phyloP scores from a whole-genome alignment of 2,888 invertebrate species.

The Brachypalpus laphriformis region DNA sequence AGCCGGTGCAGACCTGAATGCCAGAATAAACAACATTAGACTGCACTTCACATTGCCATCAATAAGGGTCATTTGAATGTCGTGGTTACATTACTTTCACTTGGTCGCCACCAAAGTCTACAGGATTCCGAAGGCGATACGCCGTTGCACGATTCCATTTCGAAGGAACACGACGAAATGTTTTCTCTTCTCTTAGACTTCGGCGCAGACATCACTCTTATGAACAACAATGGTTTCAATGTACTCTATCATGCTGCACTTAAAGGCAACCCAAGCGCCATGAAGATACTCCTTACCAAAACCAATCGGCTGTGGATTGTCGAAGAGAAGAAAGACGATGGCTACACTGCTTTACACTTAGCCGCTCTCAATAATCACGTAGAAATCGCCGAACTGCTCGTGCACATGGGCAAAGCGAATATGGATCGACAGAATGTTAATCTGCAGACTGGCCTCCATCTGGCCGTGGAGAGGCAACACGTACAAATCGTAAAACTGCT shows the following conservation, averaged over 20 bases:
- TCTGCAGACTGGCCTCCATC: conserved; percentile 94
- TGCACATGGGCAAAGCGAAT: conserved; percentile 94
- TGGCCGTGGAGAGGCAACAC: conserved; percentile 98
- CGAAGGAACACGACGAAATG: conserved; percentile 99
- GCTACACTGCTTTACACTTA: conserved; percentile 97
- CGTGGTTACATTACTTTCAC: conserved; percentile 93
- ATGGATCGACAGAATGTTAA: conserved; percentile 98
- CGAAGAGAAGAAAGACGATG: conserved; percentile 99
- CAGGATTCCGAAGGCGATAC: conserved; percentile 96
- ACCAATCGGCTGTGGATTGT: conserved; percentile 98
- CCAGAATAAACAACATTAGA: conserved; percentile 97
- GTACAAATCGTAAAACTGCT: conserved; percentile 97
- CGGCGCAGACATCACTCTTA: conserved; percentile 96
- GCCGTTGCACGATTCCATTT: conserved; percentile 97
- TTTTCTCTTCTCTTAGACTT: conserved; percentile 95
- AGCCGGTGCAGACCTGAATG: conserved; percentile 96
- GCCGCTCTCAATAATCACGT: conserved; percentile 98
- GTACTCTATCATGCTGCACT: conserved; percentile 98
- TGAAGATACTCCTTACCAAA: conserved; percentile 96
- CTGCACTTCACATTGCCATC: conserved; percentile 97
- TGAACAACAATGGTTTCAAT: conserved; percentile 97
- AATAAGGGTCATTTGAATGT: conserved; percentile 98
- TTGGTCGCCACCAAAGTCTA: conserved; percentile 96
- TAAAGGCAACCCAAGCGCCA: conserved; percentile 93
- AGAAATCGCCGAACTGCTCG: conserved; percentile 95